These are phyloP conservation scores for Ceratosolen solmsi DNA, from an alignment of 1,140 invertebrate genomes.

Conservation along the genomic window DNA sequence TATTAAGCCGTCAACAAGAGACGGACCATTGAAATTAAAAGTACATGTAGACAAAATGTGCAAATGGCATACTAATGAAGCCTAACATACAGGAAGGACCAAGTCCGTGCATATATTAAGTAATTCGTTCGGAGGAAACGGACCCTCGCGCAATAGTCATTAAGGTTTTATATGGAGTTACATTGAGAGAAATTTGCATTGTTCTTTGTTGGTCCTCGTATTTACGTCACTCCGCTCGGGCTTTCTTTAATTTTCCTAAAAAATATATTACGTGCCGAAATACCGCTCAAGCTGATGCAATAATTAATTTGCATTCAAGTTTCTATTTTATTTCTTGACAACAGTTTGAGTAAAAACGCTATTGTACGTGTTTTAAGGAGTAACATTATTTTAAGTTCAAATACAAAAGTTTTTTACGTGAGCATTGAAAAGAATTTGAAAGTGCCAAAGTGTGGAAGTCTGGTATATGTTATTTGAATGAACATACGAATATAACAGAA, in stretches of 20 bases:
- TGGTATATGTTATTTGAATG: neutral
- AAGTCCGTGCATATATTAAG: slow-evolving; percentile 16
- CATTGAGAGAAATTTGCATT: slow-evolving; percentile 5
- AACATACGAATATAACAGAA: too few species aligned
- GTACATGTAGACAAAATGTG: slow-evolving; percentile 14
- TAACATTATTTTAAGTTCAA: neutral
- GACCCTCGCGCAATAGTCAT: neutral
- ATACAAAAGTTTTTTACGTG: neutral
- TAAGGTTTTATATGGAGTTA: neutral
- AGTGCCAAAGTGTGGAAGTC: too few species aligned
- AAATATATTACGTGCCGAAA: neutral
- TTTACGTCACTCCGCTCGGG: neutral
- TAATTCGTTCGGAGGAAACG: neutral
- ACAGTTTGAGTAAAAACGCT: neutral
- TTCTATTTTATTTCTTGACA: neutral
- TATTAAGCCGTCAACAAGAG: too few species aligned
- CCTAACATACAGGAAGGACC: too few species aligned
- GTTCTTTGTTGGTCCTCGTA: neutral
- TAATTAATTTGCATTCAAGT: neutral
- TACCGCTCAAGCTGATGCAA: neutral
- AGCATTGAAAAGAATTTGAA: too few species aligned
- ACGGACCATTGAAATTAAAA: slow-evolving; percentile 30
- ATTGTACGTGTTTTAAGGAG: neutral
- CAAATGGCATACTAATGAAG: slow-evolving; percentile 1
- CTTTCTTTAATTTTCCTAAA: too few species aligned